Evolutionary conservation across 2,113 vertebrate genomes (phyloP).

Genomic region (Myotis lucifugus): DNA sequence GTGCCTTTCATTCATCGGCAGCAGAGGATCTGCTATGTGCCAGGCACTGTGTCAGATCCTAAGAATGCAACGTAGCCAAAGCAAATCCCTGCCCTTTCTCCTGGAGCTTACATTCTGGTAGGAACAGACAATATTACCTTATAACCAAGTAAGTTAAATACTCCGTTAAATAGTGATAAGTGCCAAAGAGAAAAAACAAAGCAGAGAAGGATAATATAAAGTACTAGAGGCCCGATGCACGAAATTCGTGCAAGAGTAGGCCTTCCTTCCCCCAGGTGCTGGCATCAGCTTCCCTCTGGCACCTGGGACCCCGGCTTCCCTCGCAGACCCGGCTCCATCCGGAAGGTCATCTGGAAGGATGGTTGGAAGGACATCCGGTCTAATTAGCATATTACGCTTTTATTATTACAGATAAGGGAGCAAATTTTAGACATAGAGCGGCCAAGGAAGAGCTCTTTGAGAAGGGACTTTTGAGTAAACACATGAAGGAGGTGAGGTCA

Average conservation of each 20-base stretch:
- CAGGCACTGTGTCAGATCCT: neutral
- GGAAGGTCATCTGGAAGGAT: too few species aligned
- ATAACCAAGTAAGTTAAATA: neutral
- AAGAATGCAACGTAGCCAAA: neutral
- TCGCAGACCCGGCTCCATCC: too few species aligned
- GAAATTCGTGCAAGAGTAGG: too few species aligned
- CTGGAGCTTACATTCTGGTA: neutral
- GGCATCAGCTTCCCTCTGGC: too few species aligned
- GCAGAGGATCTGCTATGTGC: neutral
- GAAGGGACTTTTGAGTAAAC: neutral
- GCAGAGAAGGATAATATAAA: neutral
- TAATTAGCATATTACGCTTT: too few species aligned
- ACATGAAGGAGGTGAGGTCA: neutral
- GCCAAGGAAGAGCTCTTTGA: neutral
- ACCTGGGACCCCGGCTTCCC: too few species aligned
- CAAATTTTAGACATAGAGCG: neutral
- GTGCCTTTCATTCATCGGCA: neutral
- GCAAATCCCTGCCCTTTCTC: neutral
- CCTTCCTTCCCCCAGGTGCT: too few species aligned
- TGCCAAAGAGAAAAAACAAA: neutral
- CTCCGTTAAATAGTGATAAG: neutral
- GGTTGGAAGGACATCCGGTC: too few species aligned
- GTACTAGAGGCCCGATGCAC: neutral
- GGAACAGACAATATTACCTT: neutral
- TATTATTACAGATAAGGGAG: too few species aligned